Evolutionary conservation across 2,113 vertebrate species (phyloP).

Genomic region (Natator depressus): DNA sequence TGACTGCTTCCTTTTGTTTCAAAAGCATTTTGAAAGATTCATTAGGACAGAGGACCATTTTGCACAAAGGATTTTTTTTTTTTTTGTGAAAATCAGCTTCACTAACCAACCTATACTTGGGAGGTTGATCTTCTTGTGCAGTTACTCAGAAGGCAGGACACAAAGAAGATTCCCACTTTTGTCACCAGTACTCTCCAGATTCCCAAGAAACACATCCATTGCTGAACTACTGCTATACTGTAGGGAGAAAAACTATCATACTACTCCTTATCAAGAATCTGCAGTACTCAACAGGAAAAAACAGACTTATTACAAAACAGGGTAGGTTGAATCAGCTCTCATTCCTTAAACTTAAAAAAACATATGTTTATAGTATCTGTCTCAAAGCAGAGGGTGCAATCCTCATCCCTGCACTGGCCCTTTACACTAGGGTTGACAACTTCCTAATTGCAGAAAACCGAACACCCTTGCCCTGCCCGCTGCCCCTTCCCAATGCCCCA

Average conservation of each 20-base stretch:
- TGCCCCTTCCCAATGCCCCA: too few relatives aligned
- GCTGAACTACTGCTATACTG: neutral
- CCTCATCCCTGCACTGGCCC: neutral
- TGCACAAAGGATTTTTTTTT: neutral
- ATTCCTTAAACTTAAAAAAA: neutral
- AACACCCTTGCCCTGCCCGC: too few relatives aligned
- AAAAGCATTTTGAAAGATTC: neutral
- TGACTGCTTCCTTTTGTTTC: neutral
- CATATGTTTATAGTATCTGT: neutral
- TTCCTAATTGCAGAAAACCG: too few relatives aligned
- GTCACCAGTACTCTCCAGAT: neutral
- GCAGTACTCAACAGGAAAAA: neutral
- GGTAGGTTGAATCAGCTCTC: neutral
- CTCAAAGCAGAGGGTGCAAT: neutral
- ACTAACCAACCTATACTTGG: neutral
- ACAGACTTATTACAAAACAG: neutral
- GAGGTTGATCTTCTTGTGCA: neutral
- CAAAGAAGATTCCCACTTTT: neutral
- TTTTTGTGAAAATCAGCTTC: neutral
- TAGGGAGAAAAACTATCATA: neutral
- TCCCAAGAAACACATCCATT: neutral
- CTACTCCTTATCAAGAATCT: neutral
- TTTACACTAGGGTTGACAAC: neutral
- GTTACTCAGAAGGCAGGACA: neutral
- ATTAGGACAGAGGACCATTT: neutral